These are phyloP conservation scores for Papilio demoleus DNA, from an alignment of 2,888 invertebrate species.

Conservation along the genomic window DNA sequence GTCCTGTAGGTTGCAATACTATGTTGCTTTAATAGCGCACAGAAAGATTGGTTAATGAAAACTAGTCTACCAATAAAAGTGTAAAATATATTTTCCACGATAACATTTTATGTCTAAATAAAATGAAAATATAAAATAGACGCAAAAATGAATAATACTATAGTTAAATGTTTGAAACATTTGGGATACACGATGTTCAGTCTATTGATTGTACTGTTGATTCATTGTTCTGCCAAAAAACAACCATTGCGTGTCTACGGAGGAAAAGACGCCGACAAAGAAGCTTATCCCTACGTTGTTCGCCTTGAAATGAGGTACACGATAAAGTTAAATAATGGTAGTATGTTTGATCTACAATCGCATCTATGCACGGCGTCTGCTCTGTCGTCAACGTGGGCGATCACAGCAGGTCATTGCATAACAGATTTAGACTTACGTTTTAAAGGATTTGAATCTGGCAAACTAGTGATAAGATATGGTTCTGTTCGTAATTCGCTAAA, in stretches of 20 bases:
- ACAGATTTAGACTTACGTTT: background rate
- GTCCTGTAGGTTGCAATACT: too few species aligned
- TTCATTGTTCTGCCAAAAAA: background rate
- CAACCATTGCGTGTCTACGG: constrained; percentile 21
- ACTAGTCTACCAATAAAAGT: too few species aligned
- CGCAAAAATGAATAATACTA: background rate
- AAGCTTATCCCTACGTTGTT: constrained; percentile 23
- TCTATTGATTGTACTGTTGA: background rate
- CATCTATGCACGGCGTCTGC: constrained; percentile 29
- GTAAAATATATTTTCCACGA: background rate
- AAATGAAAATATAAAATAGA: background rate
- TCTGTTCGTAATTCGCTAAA: constrained; percentile 1
- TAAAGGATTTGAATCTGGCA: background rate
- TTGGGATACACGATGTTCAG: background rate
- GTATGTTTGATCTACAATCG: background rate
- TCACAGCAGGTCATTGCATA: constrained; percentile 33
- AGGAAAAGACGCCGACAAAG: constrained; percentile 12
- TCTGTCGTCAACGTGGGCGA: constrained; percentile 22
- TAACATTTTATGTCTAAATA: constrained; percentile 1
- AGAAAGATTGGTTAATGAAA: too few species aligned
- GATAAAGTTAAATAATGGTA: background rate
- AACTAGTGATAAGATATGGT: constrained; percentile 24
- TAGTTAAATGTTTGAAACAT: background rate
- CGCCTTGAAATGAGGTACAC: constrained; percentile 14
- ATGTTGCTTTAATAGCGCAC: too few species aligned